Percentiles rank a stretch among this genome's conserved stretches.
phyloP scores from a whole-genome alignment of 2,113 vertebrate species.

The Crypturellus undulatus region DNA sequence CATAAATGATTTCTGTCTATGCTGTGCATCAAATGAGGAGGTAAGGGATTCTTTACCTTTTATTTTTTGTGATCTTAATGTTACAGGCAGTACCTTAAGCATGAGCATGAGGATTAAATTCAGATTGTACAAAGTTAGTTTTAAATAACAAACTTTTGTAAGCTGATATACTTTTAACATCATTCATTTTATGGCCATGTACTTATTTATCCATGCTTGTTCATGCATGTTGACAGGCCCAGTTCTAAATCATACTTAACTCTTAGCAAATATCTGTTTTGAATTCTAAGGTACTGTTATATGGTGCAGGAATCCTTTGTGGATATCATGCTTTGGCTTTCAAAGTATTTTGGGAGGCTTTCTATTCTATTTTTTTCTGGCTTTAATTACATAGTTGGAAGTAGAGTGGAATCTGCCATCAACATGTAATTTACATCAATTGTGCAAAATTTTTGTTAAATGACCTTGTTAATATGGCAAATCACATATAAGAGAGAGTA shows the following conservation, averaged over 20 bases:
- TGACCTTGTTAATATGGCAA: slow-evolving; percentile 43
- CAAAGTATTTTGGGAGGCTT: not conserved
- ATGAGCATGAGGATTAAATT: not conserved
- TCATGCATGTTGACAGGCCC: not conserved
- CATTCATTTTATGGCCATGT: not conserved
- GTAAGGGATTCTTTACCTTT: not conserved
- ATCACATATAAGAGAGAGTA: slow-evolving; percentile 3
- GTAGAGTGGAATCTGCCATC: not conserved
- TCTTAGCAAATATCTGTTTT: not conserved
- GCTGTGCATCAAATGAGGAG: not conserved
- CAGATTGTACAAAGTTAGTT: not conserved
- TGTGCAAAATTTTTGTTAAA: slow-evolving; percentile 38
- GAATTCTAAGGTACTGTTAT: not conserved
- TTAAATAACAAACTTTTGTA: not conserved
- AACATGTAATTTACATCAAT: slow-evolving; percentile 19
- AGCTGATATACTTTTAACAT: not conserved
- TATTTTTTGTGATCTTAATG: not conserved
- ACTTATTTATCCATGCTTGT: not conserved
- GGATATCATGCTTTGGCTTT: not conserved
- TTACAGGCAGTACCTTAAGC: not conserved
- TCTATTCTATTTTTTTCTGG: not conserved
- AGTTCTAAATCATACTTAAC: not conserved
- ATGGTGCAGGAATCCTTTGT: not conserved
- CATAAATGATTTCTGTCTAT: not conserved
- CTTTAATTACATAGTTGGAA: not conserved